These are phyloP conservation scores for Zaprionus lineosus DNA, from an alignment of 2,888 invertebrate genomes.

Conservation along the genomic window DNA sequence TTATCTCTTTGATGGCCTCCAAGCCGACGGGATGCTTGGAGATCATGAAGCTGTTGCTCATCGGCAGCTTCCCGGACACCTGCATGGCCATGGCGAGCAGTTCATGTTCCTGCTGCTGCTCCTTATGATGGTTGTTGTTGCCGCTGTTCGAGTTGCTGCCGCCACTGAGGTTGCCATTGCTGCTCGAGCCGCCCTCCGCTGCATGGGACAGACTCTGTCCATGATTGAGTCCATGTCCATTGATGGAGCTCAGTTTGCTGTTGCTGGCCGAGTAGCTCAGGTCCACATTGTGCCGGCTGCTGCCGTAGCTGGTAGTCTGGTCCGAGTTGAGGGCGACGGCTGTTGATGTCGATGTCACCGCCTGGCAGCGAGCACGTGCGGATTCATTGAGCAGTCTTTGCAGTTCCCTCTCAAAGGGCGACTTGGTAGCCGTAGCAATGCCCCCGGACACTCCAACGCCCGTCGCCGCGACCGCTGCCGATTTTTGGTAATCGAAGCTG, in stretches of 20 bases:
- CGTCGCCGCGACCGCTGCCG: conserved; percentile 24
- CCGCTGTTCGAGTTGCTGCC: conserved; percentile 79
- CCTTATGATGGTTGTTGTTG: conserved; percentile 69
- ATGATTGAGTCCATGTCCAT: conserved; percentile 48
- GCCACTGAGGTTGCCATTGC: conserved; percentile 80
- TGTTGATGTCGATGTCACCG: conserved; percentile 51
- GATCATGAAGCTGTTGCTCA: conserved; percentile 82
- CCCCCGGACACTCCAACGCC: conserved; percentile 43
- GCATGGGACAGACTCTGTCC: conserved; percentile 7
- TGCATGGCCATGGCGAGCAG: conserved; percentile 48
- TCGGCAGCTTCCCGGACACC: conserved; percentile 75
- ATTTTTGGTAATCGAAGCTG: conserved; percentile 85
- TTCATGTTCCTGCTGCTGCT: conserved; percentile 49
- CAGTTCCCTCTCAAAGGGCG: conserved; percentile 91
- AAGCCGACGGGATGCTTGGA: conserved; percentile 88
- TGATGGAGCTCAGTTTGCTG: conserved; percentile 79
- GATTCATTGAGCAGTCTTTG: conserved; percentile 89
- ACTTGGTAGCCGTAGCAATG: conserved; percentile 82
- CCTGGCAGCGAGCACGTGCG: conserved; percentile 75
- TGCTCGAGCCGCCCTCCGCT: conserved; percentile 55
- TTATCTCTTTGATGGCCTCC: conserved; percentile 90
- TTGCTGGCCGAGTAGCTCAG: conserved; percentile 81
- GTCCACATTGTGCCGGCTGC: conserved; percentile 80
- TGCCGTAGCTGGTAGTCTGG: conserved; percentile 74
- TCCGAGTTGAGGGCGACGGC: conserved; percentile 50